A percentile compares a stretch with the other conserved stretches of the same genome.
Evolutionary conservation across 2,888 invertebrate species (phyloP).

Genomic region (Drosophila cracens): DNA sequence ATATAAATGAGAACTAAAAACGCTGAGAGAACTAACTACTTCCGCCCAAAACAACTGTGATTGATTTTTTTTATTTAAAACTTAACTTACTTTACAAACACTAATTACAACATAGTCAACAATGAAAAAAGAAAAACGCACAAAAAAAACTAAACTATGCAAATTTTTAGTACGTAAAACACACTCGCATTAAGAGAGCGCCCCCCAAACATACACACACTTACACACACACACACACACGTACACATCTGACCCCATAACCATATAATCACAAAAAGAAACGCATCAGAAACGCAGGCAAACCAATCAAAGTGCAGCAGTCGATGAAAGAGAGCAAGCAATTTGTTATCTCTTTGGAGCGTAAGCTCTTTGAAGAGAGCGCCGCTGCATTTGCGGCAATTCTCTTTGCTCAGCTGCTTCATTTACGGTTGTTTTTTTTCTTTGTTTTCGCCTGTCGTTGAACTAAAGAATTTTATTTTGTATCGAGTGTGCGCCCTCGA

Average conservation of each 20-base stretch:
- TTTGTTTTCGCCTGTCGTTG: constrained; percentile 11
- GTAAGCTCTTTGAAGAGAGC: neutral
- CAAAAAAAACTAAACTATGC: constrained; percentile 68
- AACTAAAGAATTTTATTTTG: constrained; percentile 53
- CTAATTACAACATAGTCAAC: constrained; percentile 60
- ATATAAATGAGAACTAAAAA: constrained; percentile 25
- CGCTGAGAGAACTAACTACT: constrained; percentile 71
- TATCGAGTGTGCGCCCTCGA: constrained; percentile 52
- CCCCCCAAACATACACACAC: constrained; percentile 25
- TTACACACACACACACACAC: constrained; percentile 18
- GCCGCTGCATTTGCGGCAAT: neutral
- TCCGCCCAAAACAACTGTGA: constrained; percentile 84
- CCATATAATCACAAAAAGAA: constrained; percentile 37
- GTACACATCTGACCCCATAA: constrained; percentile 18
- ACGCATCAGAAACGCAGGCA: constrained; percentile 10
- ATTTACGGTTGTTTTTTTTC: neutral
- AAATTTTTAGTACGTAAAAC: constrained; percentile 66
- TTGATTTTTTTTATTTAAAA: constrained; percentile 75
- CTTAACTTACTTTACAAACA: constrained; percentile 58
- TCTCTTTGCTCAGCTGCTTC: neutral
- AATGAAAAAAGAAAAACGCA: constrained; percentile 39
- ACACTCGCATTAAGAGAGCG: constrained; percentile 48
- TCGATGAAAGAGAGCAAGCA: constrained; percentile 13
- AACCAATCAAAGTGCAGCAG: constrained; percentile 27
- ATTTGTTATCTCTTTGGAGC: neutral